Evolutionary conservation across 2,888 invertebrate genomes (phyloP), one percentile per base, ranked within the genome.

Genomic region (Rhingia campestris): DNA sequence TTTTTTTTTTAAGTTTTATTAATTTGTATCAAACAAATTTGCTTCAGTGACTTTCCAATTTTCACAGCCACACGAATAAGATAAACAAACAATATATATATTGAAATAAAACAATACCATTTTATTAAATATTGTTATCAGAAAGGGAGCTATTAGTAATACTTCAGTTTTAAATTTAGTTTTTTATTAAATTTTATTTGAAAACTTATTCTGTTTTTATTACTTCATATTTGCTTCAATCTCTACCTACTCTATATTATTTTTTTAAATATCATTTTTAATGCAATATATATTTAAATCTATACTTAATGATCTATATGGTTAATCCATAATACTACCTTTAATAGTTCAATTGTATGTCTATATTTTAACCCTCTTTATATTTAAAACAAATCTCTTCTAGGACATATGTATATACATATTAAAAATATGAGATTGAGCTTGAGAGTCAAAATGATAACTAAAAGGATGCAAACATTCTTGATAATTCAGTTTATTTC

Each of bases 391-490:
- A 59, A 47, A 51, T n/a, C 4, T 12, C 37, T 41, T 64, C 41
- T 49, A 49, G 63, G 56, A 7, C 41, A 63, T 35, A 58, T 10
- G 12, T 43, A 30, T 35, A 14, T 10, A 5, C 14, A 37, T 33
- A 59, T 37, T 45, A 54, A 73, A 84, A 84, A 84, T 84, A 84
- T 84, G 84, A 84, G 84, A 84, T 84, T 84, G 80, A 84, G 82
- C 58, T 76, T 69, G 74, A 84, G 80, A 80, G 74, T 74, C 64
- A 45, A 45, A 35, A 33, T 6, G 9, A 22, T 69, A 1, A n/a
- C 12, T 6, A 30, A 39, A 58, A 70, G 14, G 45, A 37, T 39
- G 10, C 9, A 33, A 7, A 6, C 45, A n/a, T 54, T 7, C 4
- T 35, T 33, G 4, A n/a, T 69, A 45, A 4, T 35, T 54, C 32